A percentile compares a stretch with the other conserved stretches of the same genome.
Evolutionary conservation across 2,888 invertebrate species (phyloP).

Genomic region (Muscina levida): DNA sequence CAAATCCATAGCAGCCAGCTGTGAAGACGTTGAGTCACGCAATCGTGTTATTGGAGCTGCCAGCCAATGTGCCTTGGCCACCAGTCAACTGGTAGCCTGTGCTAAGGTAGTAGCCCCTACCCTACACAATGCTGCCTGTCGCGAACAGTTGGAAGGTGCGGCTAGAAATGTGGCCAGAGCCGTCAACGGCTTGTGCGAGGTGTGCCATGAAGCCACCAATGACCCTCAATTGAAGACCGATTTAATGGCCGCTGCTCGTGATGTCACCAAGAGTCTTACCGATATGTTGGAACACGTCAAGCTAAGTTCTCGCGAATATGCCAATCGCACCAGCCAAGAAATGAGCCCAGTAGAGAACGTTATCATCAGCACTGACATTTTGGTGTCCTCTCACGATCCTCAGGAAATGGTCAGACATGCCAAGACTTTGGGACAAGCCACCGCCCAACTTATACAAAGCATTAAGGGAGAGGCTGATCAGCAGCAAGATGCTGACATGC

Average conservation of each 20-base stretch:
- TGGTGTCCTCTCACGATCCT: conserved; percentile 92
- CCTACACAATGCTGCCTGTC: conserved; percentile 89
- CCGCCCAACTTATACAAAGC: conserved; percentile 94
- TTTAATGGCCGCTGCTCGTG: conserved; percentile 90
- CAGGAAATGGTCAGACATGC: conserved; percentile 97
- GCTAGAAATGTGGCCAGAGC: conserved; percentile 95
- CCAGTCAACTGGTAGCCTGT: conserved; percentile 98
- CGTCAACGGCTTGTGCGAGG: conserved; percentile 92
- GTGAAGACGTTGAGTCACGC: conserved; percentile 83
- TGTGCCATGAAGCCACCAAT: conserved; percentile 87
- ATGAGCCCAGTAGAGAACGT: conserved; percentile 93
- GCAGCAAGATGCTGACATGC: conserved; percentile 92
- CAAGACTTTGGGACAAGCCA: conserved; percentile 93
- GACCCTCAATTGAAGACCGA: conserved; percentile 86
- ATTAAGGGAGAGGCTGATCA: conserved; percentile 97
- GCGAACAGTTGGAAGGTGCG: conserved; percentile 95
- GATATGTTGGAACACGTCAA: conserved; percentile 94
- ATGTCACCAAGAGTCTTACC: conserved; percentile 93
- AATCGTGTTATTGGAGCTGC: conserved; percentile 93
- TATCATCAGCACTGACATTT: conserved; percentile 91
- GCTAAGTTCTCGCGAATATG: conserved; percentile 84
- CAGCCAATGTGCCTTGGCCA: conserved; percentile 97
- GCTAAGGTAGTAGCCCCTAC: conserved; percentile 96
- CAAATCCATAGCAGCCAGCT: conserved; percentile 96
- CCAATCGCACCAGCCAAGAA: conserved; percentile 86